Percentiles rank a stretch among this genome's conserved stretches.
Conservation (phyloP, 2,113 vertebrate species). For the Lophius piscatorius region DNA sequence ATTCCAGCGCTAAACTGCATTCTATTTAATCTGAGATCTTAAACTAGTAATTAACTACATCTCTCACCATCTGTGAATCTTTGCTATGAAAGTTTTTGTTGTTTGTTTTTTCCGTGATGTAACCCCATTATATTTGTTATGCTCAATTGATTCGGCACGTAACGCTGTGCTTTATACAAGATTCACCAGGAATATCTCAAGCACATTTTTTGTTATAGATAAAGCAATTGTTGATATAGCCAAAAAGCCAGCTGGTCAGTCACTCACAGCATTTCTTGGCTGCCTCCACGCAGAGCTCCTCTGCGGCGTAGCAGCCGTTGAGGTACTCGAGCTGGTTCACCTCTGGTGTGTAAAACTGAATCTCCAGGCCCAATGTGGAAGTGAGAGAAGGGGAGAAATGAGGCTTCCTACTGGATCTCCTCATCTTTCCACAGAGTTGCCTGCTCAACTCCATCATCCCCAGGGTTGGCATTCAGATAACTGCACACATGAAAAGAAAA, state of each 20-base stretch:
- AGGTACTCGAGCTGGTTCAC: slow-evolving; percentile 78
- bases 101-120: too few relatives aligned
- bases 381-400: slow-evolving; percentile 76
- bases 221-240: background rate
- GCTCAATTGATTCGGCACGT: background rate
- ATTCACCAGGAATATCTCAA: too few relatives aligned
- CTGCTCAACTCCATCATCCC: slow-evolving; percentile 87
- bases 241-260: background rate
- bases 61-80: too few relatives aligned
- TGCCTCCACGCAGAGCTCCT: slow-evolving; percentile 88
- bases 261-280: slow-evolving; percentile 91
- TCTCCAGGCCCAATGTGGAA: slow-evolving; percentile 83
- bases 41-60: too few relatives aligned
- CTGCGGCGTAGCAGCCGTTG: slow-evolving; percentile 84
- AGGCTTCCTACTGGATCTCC: slow-evolving; percentile 82
- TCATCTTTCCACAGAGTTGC: slow-evolving; percentile 98
- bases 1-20: too few relatives aligned
- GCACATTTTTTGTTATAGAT: background rate
- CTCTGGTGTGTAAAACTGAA: slow-evolving; percentile 87
- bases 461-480: slow-evolving; percentile 86
- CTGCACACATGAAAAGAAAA: slow-evolving; percentile 58
- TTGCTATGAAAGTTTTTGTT: too few relatives aligned
- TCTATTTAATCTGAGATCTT: too few relatives aligned
- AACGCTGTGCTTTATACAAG: too few relatives aligned
- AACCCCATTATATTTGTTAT: background rate